Evolutionary conservation across 1,140 invertebrate genomes (phyloP).

Genomic region (Campoletis sonorensis): DNA sequence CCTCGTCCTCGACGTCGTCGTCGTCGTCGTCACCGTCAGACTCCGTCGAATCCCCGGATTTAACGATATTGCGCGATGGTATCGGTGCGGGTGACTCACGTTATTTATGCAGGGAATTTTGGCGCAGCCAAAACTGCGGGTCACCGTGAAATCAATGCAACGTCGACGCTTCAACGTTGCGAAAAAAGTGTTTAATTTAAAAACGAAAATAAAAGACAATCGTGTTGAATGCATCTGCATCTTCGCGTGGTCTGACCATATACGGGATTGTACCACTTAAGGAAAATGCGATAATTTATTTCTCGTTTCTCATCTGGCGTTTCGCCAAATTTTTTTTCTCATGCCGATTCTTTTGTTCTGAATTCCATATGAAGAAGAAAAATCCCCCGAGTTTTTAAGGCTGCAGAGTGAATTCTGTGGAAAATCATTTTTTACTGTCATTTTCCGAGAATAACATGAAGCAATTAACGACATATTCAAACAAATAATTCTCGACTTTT

Average conservation of each 20-base stretch:
- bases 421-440: too few relatives aligned
- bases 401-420: neutral
- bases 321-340: neutral
- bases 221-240: neutral
- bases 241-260: neutral
- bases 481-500: too few relatives aligned
- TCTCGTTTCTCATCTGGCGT: neutral
- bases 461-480: too few relatives aligned
- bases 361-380: neutral
- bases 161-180: neutral
- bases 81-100: conserved; percentile 20
- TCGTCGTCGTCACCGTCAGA: conserved; percentile 7
- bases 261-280: neutral
- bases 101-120: conserved; percentile 23
- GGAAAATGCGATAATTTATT: neutral
- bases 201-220: neutral
- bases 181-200: neutral
- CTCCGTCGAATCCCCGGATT: conserved; percentile 28
- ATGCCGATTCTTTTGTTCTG: neutral
- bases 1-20: conserved; percentile 5
- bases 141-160: neutral
- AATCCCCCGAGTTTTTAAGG: neutral
- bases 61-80: conserved; percentile 33
- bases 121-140: neutral
- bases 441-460: too few relatives aligned